Conservation (phyloP, 2,888 invertebrate genomes). For the Polydrusus cervinus region DNA sequence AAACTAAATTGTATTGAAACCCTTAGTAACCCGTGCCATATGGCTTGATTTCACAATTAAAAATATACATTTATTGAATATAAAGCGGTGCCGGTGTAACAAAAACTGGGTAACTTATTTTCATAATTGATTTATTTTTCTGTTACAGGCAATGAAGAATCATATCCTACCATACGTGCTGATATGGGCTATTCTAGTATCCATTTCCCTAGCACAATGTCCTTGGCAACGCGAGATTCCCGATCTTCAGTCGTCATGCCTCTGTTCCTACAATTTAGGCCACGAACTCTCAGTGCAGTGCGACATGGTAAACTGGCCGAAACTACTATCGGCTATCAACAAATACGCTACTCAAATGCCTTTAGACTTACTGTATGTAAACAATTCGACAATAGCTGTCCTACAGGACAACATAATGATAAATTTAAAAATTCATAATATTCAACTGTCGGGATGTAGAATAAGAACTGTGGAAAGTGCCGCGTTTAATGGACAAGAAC, state of each 20-base stretch:
- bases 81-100: too few species aligned
- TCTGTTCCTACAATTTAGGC: constrained; percentile 90
- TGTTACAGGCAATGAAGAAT: constrained; percentile 67
- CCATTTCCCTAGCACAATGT: constrained; percentile 78
- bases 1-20: too few species aligned
- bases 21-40: too few species aligned
- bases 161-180: constrained; percentile 21
- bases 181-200: constrained; percentile 54
- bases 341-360: constrained; percentile 79
- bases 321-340: constrained; percentile 83
- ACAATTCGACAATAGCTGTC: constrained; percentile 86
- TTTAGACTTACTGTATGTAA: constrained; percentile 90
- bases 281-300: constrained; percentile 92
- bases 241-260: constrained; percentile 87
- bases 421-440: constrained; percentile 84
- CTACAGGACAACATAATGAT: constrained; percentile 81
- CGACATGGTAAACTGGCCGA: constrained; percentile 88
- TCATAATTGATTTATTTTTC: too few species aligned
- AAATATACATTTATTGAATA: too few species aligned
- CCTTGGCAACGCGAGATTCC: constrained; percentile 87
- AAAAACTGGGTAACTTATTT: too few species aligned
- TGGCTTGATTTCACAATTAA: too few species aligned
- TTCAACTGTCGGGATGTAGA: constrained; percentile 89
- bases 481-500: constrained; percentile 90
- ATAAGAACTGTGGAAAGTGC: constrained; percentile 81